Conservation (phyloP, 2,113 vertebrate genomes). For the Tenrec ecaudatus region DNA sequence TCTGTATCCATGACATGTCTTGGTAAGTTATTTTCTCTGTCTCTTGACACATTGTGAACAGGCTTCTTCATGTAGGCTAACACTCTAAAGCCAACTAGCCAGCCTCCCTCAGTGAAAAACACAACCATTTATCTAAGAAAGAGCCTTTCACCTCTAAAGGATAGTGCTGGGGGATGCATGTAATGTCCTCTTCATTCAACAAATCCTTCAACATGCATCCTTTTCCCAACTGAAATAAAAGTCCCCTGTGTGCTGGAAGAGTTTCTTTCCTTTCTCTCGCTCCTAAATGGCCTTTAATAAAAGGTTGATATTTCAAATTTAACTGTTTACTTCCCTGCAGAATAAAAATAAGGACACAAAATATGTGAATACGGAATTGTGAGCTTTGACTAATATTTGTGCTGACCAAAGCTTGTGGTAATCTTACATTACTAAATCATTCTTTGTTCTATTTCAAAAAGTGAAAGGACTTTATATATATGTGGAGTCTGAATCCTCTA, state of each 20-base stretch:
- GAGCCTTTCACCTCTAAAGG: not conserved
- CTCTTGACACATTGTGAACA: not conserved
- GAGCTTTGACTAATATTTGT: not conserved
- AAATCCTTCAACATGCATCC: not conserved
- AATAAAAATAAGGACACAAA: not conserved
- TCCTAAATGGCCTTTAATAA: not conserved
- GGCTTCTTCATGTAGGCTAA: not conserved
- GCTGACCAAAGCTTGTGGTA: not conserved
- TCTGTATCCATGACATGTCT: not conserved
- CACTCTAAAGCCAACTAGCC: not conserved
- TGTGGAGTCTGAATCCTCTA: not conserved
- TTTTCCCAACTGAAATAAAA: not conserved
- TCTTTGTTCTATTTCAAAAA: not conserved
- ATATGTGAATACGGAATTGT: not conserved
- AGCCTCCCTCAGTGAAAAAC: not conserved
- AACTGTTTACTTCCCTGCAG: not conserved
- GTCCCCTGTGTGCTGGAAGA: not conserved
- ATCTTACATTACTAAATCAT: not conserved
- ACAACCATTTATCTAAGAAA: not conserved
- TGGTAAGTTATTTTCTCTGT: not conserved
- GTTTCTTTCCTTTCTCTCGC: not conserved
- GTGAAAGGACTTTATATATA: not conserved
- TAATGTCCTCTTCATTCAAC: not conserved
- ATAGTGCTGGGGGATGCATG: not conserved
- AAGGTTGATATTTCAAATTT: not conserved